A percentile compares a stretch with the other conserved stretches of the same genome.
Evolutionary conservation across 2,113 vertebrate species (phyloP).

Genomic region (Smithornis capensis): DNA sequence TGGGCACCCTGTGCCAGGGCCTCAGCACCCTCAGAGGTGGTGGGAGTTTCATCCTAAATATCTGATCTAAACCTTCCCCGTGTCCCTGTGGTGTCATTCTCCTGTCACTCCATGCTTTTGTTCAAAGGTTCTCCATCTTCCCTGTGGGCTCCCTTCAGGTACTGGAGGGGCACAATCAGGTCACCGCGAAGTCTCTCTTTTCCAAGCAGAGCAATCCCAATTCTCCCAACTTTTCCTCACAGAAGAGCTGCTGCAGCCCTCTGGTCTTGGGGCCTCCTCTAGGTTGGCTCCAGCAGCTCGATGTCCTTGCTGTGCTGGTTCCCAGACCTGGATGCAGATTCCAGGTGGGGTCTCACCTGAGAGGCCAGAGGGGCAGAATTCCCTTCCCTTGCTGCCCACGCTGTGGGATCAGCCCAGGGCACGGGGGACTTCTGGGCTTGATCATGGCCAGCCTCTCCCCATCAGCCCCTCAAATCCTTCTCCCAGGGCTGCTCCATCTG

Average conservation of each 20-base stretch:
- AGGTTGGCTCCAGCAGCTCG: not conserved
- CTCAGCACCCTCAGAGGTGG: not conserved
- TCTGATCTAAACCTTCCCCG: no score
- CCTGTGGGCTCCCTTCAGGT: not conserved
- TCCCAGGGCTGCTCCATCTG: not conserved
- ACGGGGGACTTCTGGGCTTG: not conserved
- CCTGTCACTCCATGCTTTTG: not conserved
- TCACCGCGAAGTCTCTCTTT: not conserved
- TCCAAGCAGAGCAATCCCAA: not conserved
- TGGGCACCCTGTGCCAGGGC: rapidly evolving
- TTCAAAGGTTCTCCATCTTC: not conserved
- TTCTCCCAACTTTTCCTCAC: not conserved
- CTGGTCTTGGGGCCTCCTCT: not conserved
- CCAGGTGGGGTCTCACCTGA: not conserved
- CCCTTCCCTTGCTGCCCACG: not conserved
- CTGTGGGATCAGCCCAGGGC: not conserved
- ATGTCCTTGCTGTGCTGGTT: not conserved
- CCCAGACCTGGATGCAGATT: not conserved
- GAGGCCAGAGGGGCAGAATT: not conserved
- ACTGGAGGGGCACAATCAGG: not conserved
- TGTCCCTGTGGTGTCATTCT: not conserved
- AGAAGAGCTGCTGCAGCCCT: not conserved
- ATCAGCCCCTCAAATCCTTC: not conserved
- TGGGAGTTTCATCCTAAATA: not conserved
- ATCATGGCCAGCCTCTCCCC: not conserved